Conservation (phyloP, 2,888 invertebrate genomes). For the Toxonevra muliebris region DNA sequence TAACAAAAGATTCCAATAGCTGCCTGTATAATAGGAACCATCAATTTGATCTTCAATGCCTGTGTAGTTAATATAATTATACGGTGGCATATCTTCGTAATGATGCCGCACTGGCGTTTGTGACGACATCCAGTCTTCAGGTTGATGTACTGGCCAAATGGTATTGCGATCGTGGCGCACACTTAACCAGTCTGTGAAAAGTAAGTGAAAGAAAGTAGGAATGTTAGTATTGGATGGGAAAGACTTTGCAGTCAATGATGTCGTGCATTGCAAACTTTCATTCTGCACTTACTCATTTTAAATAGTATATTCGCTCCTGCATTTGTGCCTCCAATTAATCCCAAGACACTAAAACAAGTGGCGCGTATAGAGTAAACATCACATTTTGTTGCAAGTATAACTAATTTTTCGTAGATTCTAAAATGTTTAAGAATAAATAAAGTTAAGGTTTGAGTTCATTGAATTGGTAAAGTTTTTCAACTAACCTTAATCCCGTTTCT, state of each 20-base stretch:
- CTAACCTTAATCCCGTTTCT: constrained; percentile 57
- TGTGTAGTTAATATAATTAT: constrained; percentile 59
- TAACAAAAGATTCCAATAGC: constrained; percentile 59
- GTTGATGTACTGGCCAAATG: constrained; percentile 78
- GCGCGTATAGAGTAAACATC: constrained; percentile 89
- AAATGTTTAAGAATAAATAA: background rate
- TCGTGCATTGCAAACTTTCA: background rate
- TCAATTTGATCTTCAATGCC: constrained; percentile 63
- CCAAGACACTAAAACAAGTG: constrained; percentile 84
- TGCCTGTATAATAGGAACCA: constrained; percentile 59
- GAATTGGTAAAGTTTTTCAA: background rate
- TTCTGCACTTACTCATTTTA: constrained; percentile 73
- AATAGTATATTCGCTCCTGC: constrained; percentile 83
- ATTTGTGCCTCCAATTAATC: constrained; percentile 83
- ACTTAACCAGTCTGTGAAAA: constrained; percentile 73
- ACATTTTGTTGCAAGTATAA: constrained; percentile 80
- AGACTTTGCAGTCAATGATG: too few relatives aligned
- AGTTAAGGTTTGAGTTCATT: background rate
- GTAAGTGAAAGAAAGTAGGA: background rate
- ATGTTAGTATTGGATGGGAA: background rate
- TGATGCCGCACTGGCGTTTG: constrained; percentile 65
- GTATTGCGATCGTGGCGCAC: constrained; percentile 81
- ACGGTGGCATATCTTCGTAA: constrained; percentile 62
- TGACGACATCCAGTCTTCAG: constrained; percentile 69
- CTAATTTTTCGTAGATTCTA: constrained; percentile 63